These are phyloP conservation scores for Euphydryas editha DNA, from an alignment of 2,888 invertebrate species.

Conservation along the genomic window DNA sequence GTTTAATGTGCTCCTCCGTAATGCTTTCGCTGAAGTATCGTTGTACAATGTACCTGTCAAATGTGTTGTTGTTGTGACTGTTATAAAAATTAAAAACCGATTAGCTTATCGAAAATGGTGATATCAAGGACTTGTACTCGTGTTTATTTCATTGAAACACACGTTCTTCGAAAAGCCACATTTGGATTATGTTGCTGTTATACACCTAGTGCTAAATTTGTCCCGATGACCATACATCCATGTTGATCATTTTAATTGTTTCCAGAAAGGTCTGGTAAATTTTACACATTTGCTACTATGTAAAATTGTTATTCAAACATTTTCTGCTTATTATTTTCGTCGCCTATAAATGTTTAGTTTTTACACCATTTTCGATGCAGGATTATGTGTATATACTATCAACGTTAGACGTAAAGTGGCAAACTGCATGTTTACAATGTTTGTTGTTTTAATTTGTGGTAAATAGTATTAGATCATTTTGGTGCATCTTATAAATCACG, in stretches of 20 bases:
- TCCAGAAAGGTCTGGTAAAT: constrained; percentile 50
- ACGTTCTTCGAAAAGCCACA: constrained; percentile 49
- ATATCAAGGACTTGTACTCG: constrained; percentile 52
- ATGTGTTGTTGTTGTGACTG: constrained; percentile 70
- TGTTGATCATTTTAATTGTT: constrained; percentile 28
- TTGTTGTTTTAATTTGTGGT: constrained; percentile 45
- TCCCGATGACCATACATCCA: constrained; percentile 41
- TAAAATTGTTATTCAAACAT: constrained; percentile 72
- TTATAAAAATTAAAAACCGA: constrained; percentile 52
- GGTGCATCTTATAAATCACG: neutral
- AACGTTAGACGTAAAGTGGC: constrained; percentile 49
- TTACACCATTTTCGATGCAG: constrained; percentile 75
- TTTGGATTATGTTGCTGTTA: constrained; percentile 60
- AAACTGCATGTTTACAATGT: constrained; percentile 41
- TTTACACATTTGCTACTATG: constrained; percentile 56
- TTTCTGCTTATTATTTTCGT: constrained; percentile 60
- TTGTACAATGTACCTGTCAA: constrained; percentile 52
- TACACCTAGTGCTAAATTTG: constrained; percentile 35
- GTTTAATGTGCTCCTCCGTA: constrained; percentile 63
- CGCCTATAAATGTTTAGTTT: constrained; percentile 64
- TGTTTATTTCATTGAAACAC: constrained; percentile 50
- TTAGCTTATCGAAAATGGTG: constrained; percentile 71
- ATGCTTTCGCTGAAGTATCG: constrained; percentile 68
- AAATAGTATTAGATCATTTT: constrained; percentile 19
- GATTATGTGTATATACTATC: constrained; percentile 45